phyloP scores from a whole-genome alignment of 2,888 invertebrate genomes.

The Leuctra nigra region DNA sequence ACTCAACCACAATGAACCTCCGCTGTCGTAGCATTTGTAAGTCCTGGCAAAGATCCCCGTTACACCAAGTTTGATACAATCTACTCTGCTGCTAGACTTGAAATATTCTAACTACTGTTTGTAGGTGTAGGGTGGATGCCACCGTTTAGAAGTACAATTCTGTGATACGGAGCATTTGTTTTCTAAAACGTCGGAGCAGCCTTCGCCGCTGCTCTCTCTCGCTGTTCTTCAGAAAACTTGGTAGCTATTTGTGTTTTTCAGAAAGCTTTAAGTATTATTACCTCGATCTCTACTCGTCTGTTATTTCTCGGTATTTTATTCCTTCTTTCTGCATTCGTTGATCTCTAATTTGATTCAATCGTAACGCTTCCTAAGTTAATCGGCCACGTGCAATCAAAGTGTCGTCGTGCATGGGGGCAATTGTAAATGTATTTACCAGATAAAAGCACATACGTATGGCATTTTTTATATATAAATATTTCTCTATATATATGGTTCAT shows the following conservation, averaged over 20 bases:
- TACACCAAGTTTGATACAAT: slow-evolving; percentile 14
- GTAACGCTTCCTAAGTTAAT: slow-evolving; percentile 15
- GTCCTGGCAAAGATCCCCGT: neutral
- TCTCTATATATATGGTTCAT: slow-evolving; percentile 23
- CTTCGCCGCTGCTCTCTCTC: neutral
- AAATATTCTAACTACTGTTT: slow-evolving; percentile 22
- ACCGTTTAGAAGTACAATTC: slow-evolving; percentile 25
- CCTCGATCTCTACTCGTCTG: slow-evolving; percentile 2
- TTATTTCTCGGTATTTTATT: neutral
- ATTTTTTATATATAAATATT: slow-evolving; percentile 26
- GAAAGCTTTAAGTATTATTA: neutral
- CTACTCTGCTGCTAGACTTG: slow-evolving; percentile 5
- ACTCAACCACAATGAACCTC: slow-evolving; percentile 2
- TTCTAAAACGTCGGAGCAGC: too few species aligned
- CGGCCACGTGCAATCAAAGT: neutral
- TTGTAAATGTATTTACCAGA: slow-evolving; percentile 23
- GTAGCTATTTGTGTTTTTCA: slow-evolving; percentile 13
- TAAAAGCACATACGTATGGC: slow-evolving; percentile 25
- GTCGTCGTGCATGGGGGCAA: neutral
- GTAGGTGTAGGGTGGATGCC: slow-evolving; percentile 19
- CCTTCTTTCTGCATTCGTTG: neutral
- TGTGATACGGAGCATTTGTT: slow-evolving; percentile 28
- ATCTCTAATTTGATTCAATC: slow-evolving; percentile 3
- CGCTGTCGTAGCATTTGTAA: slow-evolving; percentile 5
- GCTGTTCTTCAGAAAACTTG: slow-evolving; percentile 5